Evolutionary conservation across 1,140 invertebrate genomes (phyloP).

Genomic region (Calliopsis andreniformis): DNA sequence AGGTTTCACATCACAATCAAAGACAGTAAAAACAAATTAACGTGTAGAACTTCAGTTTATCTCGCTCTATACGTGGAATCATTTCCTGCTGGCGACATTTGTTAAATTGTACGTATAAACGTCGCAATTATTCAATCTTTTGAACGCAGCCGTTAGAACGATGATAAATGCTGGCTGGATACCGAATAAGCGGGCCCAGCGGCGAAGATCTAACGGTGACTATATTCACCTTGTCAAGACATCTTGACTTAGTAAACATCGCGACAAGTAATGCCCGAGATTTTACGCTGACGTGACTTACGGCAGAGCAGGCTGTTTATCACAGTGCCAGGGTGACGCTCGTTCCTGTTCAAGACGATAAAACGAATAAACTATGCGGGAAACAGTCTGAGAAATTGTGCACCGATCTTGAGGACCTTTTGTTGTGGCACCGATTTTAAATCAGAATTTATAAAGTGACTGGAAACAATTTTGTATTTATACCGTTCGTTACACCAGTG

Average conservation of each 20-base stretch:
- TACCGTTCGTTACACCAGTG: conserved; percentile 27
- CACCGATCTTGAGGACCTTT: conserved; percentile 60
- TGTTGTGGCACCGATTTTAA: conserved; percentile 69
- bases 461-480: conserved; percentile 49
- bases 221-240: conserved; percentile 59
- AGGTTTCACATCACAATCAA: too few species aligned
- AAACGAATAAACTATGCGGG: conserved; percentile 69
- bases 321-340: conserved; percentile 62
- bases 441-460: conserved; percentile 68
- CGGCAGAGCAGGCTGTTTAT: conserved; percentile 67
- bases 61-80: neutral
- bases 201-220: conserved; percentile 56
- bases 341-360: conserved; percentile 61
- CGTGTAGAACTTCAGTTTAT: too few species aligned
- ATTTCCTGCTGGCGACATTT: neutral
- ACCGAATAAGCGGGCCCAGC: conserved; percentile 35
- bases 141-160: neutral
- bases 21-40: too few species aligned
- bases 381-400: conserved; percentile 65
- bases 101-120: conserved; percentile 30
- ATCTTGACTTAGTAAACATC: conserved; percentile 53
- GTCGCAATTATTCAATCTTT: conserved; percentile 36
- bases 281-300: conserved; percentile 68
- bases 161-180: conserved; percentile 46
- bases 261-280: conserved; percentile 58